Conservation (phyloP, 2,113 vertebrate species). For the Neogobius melanostomus region DNA sequence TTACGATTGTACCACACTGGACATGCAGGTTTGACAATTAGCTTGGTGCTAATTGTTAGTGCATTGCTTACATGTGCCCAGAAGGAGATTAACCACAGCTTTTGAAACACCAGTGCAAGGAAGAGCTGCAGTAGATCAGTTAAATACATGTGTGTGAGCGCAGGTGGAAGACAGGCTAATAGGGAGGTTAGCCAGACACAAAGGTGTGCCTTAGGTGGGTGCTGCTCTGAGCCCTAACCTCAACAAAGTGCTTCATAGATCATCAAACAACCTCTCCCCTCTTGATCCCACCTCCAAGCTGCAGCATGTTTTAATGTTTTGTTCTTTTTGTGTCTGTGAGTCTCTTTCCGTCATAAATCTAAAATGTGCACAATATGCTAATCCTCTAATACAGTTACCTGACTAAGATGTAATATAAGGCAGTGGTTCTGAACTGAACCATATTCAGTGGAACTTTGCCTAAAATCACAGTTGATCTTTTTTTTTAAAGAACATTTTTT, state of each 20-base stretch:
- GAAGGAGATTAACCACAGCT: constrained; percentile 11
- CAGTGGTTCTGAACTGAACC: too few relatives aligned
- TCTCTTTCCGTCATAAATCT: too few relatives aligned
- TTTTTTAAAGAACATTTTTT: too few relatives aligned
- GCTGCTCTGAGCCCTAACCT: constrained; percentile 31
- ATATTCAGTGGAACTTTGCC: too few relatives aligned
- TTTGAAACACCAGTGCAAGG: constrained; percentile 16
- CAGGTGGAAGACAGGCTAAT: constrained; percentile 56
- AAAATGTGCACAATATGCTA: too few relatives aligned
- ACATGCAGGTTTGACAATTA: not conserved
- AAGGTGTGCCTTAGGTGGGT: constrained; percentile 41
- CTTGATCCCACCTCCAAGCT: constrained; percentile 40
- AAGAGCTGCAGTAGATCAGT: constrained; percentile 7
- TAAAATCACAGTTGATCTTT: too few relatives aligned
- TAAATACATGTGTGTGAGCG: constrained; percentile 41
- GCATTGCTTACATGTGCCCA: constrained; percentile 32
- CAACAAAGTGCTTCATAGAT: constrained; percentile 38
- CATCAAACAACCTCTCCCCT: constrained; percentile 22
- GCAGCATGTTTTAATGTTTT: constrained; percentile 30
- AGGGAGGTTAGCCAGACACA: constrained; percentile 46
- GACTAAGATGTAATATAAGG: too few relatives aligned
- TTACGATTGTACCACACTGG: too few relatives aligned
- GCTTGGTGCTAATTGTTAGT: not conserved
- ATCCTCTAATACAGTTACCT: too few relatives aligned
- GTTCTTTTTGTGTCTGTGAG: not conserved